Percentiles rank a stretch among this genome's conserved stretches.
phyloP scores from a whole-genome alignment of 1,140 invertebrate species.

The Pararge aegeria region DNA sequence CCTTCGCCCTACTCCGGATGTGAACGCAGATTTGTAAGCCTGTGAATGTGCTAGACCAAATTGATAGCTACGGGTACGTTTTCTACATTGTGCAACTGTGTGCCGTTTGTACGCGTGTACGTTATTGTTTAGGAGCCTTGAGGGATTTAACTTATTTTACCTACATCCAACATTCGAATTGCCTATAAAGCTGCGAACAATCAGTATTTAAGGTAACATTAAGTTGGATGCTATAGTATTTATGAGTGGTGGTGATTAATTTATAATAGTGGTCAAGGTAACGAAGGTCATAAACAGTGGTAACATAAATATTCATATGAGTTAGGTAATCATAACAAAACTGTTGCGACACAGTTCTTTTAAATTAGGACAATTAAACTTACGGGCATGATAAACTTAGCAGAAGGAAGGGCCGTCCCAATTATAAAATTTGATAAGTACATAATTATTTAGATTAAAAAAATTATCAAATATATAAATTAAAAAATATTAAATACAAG shows the following conservation, averaged over 20 bases:
- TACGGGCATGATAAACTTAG: background rate
- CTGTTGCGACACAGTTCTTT: background rate
- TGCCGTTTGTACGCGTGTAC: constrained; percentile 55
- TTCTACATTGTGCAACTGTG: constrained; percentile 53
- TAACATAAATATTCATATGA: constrained; percentile 2
- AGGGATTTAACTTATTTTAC: constrained; percentile 67
- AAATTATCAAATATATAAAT: constrained; percentile 27
- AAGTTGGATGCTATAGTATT: constrained; percentile 31
- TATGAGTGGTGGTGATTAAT: constrained; percentile 47
- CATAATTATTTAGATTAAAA: background rate
- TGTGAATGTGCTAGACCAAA: constrained; percentile 73
- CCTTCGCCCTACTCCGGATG: constrained; percentile 70
- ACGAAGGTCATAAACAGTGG: constrained; percentile 21
- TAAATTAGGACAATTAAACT: background rate
- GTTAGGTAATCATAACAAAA: background rate
- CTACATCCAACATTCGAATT: constrained; percentile 53
- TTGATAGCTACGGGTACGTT: constrained; percentile 64
- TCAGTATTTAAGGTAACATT: constrained; percentile 45
- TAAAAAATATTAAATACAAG: constrained; percentile 47
- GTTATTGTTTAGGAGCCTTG: constrained; percentile 72
- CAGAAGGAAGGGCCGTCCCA: background rate
- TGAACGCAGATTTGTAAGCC: constrained; percentile 68
- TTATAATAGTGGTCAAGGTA: constrained; percentile 56
- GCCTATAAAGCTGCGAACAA: constrained; percentile 60
- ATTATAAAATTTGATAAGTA: background rate